Base-by-base conservation (phyloP, 1,140 invertebrate species). In the Cheumatopsyche charites region DNA sequence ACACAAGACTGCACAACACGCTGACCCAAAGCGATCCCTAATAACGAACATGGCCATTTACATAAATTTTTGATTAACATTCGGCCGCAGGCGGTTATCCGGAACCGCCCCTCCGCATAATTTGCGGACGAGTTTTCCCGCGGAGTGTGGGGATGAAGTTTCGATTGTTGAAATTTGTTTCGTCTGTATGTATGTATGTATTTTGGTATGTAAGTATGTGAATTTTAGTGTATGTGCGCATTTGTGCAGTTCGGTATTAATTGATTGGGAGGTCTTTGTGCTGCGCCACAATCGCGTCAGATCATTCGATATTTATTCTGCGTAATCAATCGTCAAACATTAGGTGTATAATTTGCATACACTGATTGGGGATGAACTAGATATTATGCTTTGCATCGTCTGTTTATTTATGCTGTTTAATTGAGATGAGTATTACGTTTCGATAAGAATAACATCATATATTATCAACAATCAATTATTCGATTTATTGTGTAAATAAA, bases 1-100 rank as follows among this genome's bases (percentile, higher is more conserved):
- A 74, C 73, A 74, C 45, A 71, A 75, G 70, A 47, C 66, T 75
- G 70, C 70, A 74, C 29, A 36, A 36, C 29, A 36, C 67, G 49
- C 65, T 71, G 63, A 71, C 73, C 68, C 63, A 65, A 67, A 67
- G 62, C 62, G 70, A 67, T 70, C 72, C 67, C 72, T 65, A 69
- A 69, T 69, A 68, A 73, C 72, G 63, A 67, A 66, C 43, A 61
- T 45, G 72, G 67, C 47, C 72, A 70, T 73, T 73, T 70, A 68
- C 67, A 68, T 68, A 68, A 68, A 68, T 68, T 68, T 68, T 68
- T 68, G 66, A 68, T 68, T 68, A 68, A 55, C 66, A 55, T 68
- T 68, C 66, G 66, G 29, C 29, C 25, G 49, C 66, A 17, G 47
- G 17, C 66, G 66, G 47, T 55, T 55, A 55, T 68, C 25, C 25